Base-by-base conservation (phyloP, 2,797 vertebrate species). In the Rhinatrema bivittatum region DNA sequence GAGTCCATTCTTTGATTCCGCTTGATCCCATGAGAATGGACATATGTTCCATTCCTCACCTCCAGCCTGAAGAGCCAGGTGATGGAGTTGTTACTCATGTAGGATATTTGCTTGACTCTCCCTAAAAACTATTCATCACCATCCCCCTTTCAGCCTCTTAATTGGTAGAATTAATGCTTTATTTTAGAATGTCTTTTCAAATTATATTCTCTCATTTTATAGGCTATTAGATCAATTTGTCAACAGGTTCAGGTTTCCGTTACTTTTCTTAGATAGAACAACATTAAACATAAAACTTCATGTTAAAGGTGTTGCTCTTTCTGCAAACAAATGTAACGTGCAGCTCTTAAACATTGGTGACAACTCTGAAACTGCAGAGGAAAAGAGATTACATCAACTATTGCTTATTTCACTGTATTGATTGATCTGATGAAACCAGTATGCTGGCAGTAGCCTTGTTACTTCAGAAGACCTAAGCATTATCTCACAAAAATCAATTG, bases 401-500 rank as follows among this genome's bases (percentile, higher is more conserved):
- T 30, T 16, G 9, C 16, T 62, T 29, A 46, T 53, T 50, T 62
- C 38, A 16, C 56, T 50, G 13, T 42, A 29, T 38, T 56, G 39
- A 39, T 47, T 49, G 39, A 46, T 53, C 12, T 49, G 20, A 39
- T 42, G 28, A 65, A 13, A 2, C n/a, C 26, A 3, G 2, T 36
- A 11, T 29, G 19, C 14, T 36, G 65, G 53, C 14, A 50, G 16
- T 3, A 26, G 5, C 24, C 47, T 12, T 51, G 7, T 30, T 54
- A 28, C 39, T 48, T 23, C 5, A 39, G 48, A 39, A 25, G 27
- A 32, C 23, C 21, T 34, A 53, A 44, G 20, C 36, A 47, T 51
- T 35, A 42, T 50, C 29, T 58, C 26, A 47, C 20, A 39, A 46
- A 47, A 56, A 46, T 37, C 39, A 44, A 7, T 60, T 46, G 39